Evolutionary conservation across 2,888 invertebrate species (phyloP), one percentile per base, ranked within the genome.

Genomic region (Trissolcus japonicus): DNA sequence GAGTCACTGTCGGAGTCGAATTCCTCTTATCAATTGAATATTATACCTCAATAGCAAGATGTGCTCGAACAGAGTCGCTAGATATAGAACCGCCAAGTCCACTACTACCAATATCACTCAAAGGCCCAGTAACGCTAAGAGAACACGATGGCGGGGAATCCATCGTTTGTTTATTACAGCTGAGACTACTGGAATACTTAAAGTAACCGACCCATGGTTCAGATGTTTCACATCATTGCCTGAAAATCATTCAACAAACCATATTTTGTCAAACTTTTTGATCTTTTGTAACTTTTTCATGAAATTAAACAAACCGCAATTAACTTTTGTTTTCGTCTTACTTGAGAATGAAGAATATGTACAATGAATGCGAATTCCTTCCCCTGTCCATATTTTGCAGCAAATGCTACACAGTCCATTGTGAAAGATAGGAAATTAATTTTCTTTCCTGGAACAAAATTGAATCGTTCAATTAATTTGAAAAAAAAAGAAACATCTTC

Each of bases 121-220:
- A 92, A 89, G 93, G 93, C 83, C 92, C 93, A 89, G 94, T 94
- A 82, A 94, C 94, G 90, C 93, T 93, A 87, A 93, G 92, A 82
- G 94, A 94, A 89, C 93, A 94, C 81, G 93, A 92, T 86, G 94
- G 94, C 86, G 94, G 94, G 84, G 94, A 94, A 91, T 94, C 94
- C 94, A 94, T 94, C 81, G 85, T 81, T 80, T 76, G 40, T 68
- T 69, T 77, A 54, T 71, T 79, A 68, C 50, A 55, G 43, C 62
- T 80, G 80, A 76, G 65, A 69, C 65, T 80, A 77, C 69, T 79
- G 75, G 48, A 78, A 67, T 68, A 77, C 82, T 78, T 80, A 83
- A 63, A 80, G 68, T 74, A 80, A 79, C 83, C 81, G 80, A 80
- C 81, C 82, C 67, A 82, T 75, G 74, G 71, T 83, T 78, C 83